Conservation (phyloP, 2,888 invertebrate species). For the Amorpha juglandis region DNA sequence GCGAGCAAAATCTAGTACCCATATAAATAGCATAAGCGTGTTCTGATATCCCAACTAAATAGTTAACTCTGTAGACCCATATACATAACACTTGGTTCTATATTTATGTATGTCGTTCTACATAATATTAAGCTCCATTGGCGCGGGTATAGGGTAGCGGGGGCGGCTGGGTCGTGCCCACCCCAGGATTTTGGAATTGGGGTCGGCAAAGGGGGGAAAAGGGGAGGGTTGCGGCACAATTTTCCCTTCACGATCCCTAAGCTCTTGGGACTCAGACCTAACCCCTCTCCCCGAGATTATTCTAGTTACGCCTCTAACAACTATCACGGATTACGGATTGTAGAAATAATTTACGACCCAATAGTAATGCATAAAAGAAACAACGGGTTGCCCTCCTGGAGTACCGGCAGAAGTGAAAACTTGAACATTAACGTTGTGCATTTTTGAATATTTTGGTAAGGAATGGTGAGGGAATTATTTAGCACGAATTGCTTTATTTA, state of each 20-base stretch:
- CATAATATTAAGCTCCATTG: not conserved
- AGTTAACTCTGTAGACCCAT: not conserved
- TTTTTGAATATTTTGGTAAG: no score
- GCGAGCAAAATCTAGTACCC: no score
- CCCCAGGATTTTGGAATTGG: conserved; percentile 20
- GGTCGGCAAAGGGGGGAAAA: conserved; percentile 14
- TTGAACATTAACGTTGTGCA: no score
- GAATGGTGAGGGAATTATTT: no score
- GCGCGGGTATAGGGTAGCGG: not conserved
- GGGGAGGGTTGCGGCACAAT: conserved; percentile 22
- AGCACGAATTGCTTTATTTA: no score
- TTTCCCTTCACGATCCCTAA: conserved; percentile 23
- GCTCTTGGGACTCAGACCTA: conserved; percentile 21
- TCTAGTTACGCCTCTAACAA: conserved; percentile 1
- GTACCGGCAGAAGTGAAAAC: no score
- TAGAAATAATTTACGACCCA: not conserved
- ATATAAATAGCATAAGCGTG: no score
- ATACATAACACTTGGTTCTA: not conserved
- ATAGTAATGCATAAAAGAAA: not conserved
- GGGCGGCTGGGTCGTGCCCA: conserved; percentile 11
- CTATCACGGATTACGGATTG: not conserved
- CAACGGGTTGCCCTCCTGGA: no score
- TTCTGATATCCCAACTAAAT: no score
- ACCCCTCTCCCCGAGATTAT: conserved; percentile 13
- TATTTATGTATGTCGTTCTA: not conserved